Evolutionary conservation across 2,888 invertebrate genomes (phyloP), one percentile per base, ranked within the genome.

Genomic region (Pecten maximus): DNA sequence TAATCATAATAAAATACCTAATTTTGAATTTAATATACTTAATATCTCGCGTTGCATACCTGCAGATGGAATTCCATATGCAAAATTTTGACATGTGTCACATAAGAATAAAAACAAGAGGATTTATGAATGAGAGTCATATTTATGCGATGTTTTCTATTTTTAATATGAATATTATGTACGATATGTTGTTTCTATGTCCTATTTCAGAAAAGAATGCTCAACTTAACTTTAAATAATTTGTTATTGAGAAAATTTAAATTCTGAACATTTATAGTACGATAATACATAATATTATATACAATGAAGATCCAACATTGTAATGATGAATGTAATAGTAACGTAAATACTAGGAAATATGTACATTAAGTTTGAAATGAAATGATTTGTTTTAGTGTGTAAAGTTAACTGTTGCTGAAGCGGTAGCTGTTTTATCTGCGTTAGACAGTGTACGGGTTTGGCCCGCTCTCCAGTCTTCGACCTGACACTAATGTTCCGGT

Each of bases 91-190:
- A 35, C 74, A 74, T 74, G 74, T 74, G 74, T 74, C 74, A 74
- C 28, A 74, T 12, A 35, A 6, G 35, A 28, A 23, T 28, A 74
- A 74, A 74, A 74, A 74, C 74, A 74, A 74, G 74, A 35, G 74
- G 74, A 74, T 74, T 74, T 74, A 74, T 74, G 74, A 74, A 74
- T 74, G 74, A 74, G 74, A 74, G 74, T 74, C 74, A 28, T 74
- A 35, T 74, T 74, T 74, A 74, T 74, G 16, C 74, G 74, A 74
- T 74, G 35, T 74, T 74, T 74, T 74, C 74, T 74, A 74, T 74
- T 16, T 74, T 74, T 74, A 28, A 74, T 74, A 74, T 74, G 74
- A 3, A 74, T 74, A 74, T 35, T 74, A 74, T 74, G 74, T 74
- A 74, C 35, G 74, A 35, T 28, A 35, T 35, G 74, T 28, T 74